Percentiles rank a stretch among this genome's conserved stretches.
phyloP scores from a whole-genome alignment of 2,888 invertebrate genomes.

The Liopterus haemorrhoidalis region DNA sequence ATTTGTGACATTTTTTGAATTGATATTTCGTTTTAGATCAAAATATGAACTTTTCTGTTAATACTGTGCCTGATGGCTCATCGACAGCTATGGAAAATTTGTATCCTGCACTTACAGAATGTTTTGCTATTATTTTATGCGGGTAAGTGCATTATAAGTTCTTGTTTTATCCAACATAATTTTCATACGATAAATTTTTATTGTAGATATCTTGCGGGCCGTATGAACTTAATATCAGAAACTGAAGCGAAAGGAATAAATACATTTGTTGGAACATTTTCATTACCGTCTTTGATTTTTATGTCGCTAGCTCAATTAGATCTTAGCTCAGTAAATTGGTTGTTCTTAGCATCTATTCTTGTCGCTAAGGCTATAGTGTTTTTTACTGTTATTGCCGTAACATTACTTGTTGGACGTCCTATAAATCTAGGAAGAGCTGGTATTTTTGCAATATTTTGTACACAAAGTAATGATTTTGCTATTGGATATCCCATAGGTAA shows the following conservation, averaged over 20 bases:
- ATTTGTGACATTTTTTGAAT: neutral
- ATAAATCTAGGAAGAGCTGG: constrained; percentile 79
- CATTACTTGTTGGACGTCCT: constrained; percentile 73
- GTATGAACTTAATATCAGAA: constrained; percentile 73
- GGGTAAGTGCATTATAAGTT: constrained; percentile 58
- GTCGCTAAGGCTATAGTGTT: constrained; percentile 83
- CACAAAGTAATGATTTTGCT: constrained; percentile 97
- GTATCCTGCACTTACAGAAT: constrained; percentile 85
- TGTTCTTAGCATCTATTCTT: constrained; percentile 77
- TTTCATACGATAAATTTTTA: constrained; percentile 12
- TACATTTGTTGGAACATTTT: constrained; percentile 89
- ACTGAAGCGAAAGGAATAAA: constrained; percentile 84
- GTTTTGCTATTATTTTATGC: constrained; percentile 84
- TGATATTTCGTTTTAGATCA: constrained; percentile 2
- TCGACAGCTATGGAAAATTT: constrained; percentile 64
- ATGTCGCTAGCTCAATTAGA: constrained; percentile 80
- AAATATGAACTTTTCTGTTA: constrained; percentile 18
- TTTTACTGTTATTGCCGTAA: constrained; percentile 68
- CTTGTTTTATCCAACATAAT: constrained; percentile 5
- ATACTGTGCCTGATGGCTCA: constrained; percentile 20
- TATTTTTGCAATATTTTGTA: constrained; percentile 88
- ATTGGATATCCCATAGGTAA: constrained; percentile 92
- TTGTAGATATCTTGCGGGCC: constrained; percentile 76
- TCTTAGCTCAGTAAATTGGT: constrained; percentile 82
- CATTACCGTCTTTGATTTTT: constrained; percentile 87